phyloP scores from a whole-genome alignment of 2,888 invertebrate species.

The Julus scanicus region DNA sequence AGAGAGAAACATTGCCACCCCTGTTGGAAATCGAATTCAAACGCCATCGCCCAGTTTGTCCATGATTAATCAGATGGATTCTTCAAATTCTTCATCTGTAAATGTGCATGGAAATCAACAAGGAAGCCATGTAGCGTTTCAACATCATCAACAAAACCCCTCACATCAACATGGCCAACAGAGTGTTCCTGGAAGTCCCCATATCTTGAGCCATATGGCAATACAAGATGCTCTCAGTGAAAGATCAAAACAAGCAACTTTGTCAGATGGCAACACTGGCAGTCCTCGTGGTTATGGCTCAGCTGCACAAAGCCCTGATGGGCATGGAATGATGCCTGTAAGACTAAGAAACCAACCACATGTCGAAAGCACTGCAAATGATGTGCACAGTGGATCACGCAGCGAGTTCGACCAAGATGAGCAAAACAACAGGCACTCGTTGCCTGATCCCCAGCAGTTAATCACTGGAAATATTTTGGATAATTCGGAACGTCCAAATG shows the following conservation, averaged over 20 bases:
- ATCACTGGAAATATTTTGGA: not conserved
- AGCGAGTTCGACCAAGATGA: not conserved
- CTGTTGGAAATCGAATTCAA: constrained; percentile 53
- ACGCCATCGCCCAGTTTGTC: constrained; percentile 56
- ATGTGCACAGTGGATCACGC: not conserved
- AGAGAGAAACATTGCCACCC: constrained; percentile 31
- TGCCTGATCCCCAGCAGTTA: not conserved
- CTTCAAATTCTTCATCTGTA: constrained; percentile 17
- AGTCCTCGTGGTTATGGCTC: constrained; percentile 10
- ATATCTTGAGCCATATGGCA: not conserved
- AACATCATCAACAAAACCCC: not conserved
- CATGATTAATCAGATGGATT: not conserved
- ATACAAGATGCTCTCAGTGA: not conserved
- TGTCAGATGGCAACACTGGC: not conserved
- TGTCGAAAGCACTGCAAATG: not conserved
- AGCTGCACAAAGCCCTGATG: constrained; percentile 22
- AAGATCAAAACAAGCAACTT: not conserved
- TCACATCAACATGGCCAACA: constrained; percentile 3
- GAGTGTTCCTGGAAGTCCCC: not conserved
- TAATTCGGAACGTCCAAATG: not conserved
- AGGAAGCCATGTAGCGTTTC: not conserved
- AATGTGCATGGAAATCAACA: constrained; percentile 5
- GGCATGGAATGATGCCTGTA: constrained; percentile 6
- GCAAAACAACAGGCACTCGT: not conserved
- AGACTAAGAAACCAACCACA: not conserved